Base-by-base conservation (phyloP, 2,113 vertebrate genomes). In the Leptobrachium ailaonicum region DNA sequence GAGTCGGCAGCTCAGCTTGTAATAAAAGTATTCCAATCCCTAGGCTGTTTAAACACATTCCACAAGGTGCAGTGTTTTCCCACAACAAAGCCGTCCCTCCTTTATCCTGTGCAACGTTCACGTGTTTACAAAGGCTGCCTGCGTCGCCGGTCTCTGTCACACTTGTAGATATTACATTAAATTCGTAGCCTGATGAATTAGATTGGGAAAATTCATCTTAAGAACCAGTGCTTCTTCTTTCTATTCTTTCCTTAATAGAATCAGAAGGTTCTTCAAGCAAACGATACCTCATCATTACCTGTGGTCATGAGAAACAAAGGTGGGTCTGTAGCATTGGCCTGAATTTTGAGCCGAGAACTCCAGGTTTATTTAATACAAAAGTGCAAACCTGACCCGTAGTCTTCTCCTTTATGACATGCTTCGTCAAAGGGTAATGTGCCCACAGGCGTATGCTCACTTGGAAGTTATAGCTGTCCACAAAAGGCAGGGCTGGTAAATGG, bases 241-340 rank as follows among this genome's bases (percentile, higher is more conserved):
- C 10, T 60, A 13, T 12, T 84, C 84, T 56, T 83, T 91, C 85
- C 75, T 32, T 32, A 32, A 32, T 32, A 94, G 88, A 93, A 93
- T 62, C 96, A 95, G 82, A 95, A 90, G 66, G 91, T 88, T 71
- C 91, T 94, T 41, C 93, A 92, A 77, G 87, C 93, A 0, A 90
- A 94, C 0, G 96, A 97, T 83, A 92, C 94, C 0, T 93, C 92
- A 50, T 91, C 94, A 0, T 87, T 96, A 82, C 92, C 96, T 62
- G 91, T 90, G 0, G 97, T 94, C 3, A 93, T 98, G 95, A 93
- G 97, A 88, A 94, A 85, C 86, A 98, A 96, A 91, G 63, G 96
- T 98, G 85, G 90, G 93, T 85, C 64, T 67, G 63, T 83, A 32
- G 20, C 20, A 32, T 32, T 32, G 20, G 20, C 20, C 20, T 32